phyloP scores from a whole-genome alignment of 2,888 invertebrate species.

The Drosophila aldrichi region DNA sequence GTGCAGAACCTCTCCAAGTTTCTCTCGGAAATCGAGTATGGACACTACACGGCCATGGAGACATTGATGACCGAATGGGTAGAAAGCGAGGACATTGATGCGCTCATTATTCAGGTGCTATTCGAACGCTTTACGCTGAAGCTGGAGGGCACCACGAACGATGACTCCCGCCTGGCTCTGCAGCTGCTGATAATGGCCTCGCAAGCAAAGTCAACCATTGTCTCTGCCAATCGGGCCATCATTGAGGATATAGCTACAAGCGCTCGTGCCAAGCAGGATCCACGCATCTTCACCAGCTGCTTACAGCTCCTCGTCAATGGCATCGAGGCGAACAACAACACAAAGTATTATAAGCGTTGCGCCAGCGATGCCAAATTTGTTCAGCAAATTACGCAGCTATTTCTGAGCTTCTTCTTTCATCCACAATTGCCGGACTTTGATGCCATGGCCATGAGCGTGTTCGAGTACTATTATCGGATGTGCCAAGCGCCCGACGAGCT shows the following conservation, averaged over 20 bases:
- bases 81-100: slow-evolving; percentile 87
- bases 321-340: slow-evolving; percentile 77
- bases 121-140: slow-evolving; percentile 94
- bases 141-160: slow-evolving; percentile 88
- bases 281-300: slow-evolving; percentile 82
- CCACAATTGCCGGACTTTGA: slow-evolving; percentile 86
- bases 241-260: slow-evolving; percentile 91
- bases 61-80: slow-evolving; percentile 88
- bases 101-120: slow-evolving; percentile 88
- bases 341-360: slow-evolving; percentile 83
- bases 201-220: slow-evolving; percentile 87
- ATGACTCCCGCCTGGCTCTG: slow-evolving; percentile 91
- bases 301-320: slow-evolving; percentile 82
- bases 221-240: slow-evolving; percentile 90
- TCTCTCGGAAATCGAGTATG: slow-evolving; percentile 86
- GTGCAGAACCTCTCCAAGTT: slow-evolving; percentile 88
- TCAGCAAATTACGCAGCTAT: slow-evolving; percentile 83
- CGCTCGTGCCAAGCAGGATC: slow-evolving; percentile 82
- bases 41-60: slow-evolving; percentile 88
- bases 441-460: slow-evolving; percentile 86
- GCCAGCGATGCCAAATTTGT: slow-evolving; percentile 77
- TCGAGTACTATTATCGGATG: slow-evolving; percentile 87
- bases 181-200: slow-evolving; percentile 92
- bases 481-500: slow-evolving; percentile 87
- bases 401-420: slow-evolving; percentile 86